Evolutionary conservation across 1,140 invertebrate species (phyloP).

Genomic region (Sycobia sp.): DNA sequence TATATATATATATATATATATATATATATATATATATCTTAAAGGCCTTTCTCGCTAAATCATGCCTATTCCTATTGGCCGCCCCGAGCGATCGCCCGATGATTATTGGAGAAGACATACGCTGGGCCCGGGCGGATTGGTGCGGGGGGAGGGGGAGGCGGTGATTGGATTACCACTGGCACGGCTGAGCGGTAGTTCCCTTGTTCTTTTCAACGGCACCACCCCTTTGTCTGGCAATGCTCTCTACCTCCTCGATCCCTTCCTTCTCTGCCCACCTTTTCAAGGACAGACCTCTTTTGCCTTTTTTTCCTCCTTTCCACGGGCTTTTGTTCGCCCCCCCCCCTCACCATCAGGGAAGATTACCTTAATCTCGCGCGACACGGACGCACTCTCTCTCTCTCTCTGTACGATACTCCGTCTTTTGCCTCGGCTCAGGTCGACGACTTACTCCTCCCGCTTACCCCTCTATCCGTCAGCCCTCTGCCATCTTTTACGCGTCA

Average conservation of each 20-base stretch:
- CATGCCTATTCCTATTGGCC: constrained; percentile 56
- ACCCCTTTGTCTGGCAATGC: background rate
- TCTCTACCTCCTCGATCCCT: background rate
- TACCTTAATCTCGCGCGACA: constrained; percentile 6
- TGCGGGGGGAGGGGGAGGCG: no score
- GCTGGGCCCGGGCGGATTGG: constrained; percentile 25
- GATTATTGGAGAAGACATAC: constrained; percentile 49
- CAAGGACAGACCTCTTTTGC: background rate
- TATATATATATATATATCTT: no score
- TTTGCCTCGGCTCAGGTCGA: no score
- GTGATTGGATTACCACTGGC: constrained; percentile 37
- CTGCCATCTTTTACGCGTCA: no score
- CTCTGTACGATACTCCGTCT: background rate
- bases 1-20: no score
- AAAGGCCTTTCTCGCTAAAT: constrained; percentile 51
- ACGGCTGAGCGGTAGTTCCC: background rate
- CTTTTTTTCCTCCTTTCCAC: background rate
- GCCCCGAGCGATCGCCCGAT: constrained; percentile 45
- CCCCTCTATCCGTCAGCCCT: no score
- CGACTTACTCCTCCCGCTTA: no score
- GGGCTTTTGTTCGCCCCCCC: no score
- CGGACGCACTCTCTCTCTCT: background rate
- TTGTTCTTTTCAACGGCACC: constrained; percentile 14
- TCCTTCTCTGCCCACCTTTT: background rate
- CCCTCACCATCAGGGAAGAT: constrained; percentile 10